Conservation (phyloP, 1,140 invertebrate species). For the Homarus americanus region DNA sequence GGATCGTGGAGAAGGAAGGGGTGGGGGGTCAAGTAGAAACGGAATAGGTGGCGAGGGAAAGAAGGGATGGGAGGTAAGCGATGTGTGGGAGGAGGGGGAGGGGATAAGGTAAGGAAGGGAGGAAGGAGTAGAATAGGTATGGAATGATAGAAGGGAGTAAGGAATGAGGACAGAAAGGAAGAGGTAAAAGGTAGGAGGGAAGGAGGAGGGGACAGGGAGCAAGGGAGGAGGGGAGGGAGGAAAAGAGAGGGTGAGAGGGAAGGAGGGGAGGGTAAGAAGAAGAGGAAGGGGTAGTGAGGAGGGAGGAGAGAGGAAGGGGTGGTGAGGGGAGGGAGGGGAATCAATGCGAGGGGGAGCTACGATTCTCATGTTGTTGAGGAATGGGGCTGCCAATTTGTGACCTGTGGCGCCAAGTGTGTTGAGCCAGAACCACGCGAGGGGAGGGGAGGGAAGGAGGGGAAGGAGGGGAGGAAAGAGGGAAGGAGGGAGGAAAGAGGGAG, state of each 20-base stretch:
- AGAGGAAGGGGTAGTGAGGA: not conserved
- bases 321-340: not conserved
- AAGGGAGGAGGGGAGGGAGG: too few relatives aligned
- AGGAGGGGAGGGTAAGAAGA: not conserved
- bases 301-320: not conserved
- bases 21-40: too few relatives aligned
- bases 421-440: too few relatives aligned
- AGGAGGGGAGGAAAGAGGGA: not conserved
- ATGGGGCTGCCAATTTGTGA: too few relatives aligned
- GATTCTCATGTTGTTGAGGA: too few relatives aligned
- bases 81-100: too few relatives aligned
- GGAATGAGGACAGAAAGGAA: not conserved
- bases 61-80: too few relatives aligned
- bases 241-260: too few relatives aligned
- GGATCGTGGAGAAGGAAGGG: too few relatives aligned
- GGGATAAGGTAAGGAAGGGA: not conserved
- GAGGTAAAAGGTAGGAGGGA: not conserved
- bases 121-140: not conserved
- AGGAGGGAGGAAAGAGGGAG: not conserved
- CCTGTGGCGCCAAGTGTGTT: too few relatives aligned
- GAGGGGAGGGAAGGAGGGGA: not conserved
- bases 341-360: too few relatives aligned
- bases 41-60: too few relatives aligned
- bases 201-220: not conserved
- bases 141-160: not conserved